These are phyloP conservation scores for Troilus luridus DNA, from an alignment of 2,888 invertebrate species.

Conservation along the genomic window DNA sequence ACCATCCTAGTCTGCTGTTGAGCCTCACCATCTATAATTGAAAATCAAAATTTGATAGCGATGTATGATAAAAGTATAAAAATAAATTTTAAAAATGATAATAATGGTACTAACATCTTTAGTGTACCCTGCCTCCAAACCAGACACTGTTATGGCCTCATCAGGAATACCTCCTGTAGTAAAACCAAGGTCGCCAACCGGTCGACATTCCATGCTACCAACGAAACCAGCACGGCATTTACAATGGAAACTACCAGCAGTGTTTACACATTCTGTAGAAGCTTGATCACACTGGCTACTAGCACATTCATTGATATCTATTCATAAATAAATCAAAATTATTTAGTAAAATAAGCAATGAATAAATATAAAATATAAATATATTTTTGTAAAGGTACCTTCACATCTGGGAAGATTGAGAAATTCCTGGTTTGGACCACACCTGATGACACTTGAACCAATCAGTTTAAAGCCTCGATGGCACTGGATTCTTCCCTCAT, in stretches of 20 bases:
- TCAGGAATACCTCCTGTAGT: slow-evolving; percentile 92
- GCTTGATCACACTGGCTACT: slow-evolving; percentile 91
- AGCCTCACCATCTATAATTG: slow-evolving; percentile 81
- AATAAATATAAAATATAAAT: background rate
- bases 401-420: slow-evolving; percentile 89
- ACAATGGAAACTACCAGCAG: slow-evolving; percentile 90
- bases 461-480: slow-evolving; percentile 90
- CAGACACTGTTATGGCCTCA: slow-evolving; percentile 88
- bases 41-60: background rate
- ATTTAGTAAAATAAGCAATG: background rate
- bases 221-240: slow-evolving; percentile 88
- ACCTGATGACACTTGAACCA: slow-evolving; percentile 83
- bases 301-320: slow-evolving; percentile 90
- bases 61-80: background rate
- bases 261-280: slow-evolving; percentile 92
- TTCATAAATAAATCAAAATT: slow-evolving; percentile 61
- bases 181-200: slow-evolving; percentile 89
- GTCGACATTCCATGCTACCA: slow-evolving; percentile 89
- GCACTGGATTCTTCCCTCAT: slow-evolving; percentile 93
- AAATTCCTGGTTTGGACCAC: slow-evolving; percentile 87
- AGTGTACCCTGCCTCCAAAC: slow-evolving; percentile 84
- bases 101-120: slow-evolving; percentile 75
- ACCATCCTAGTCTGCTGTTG: slow-evolving; percentile 90
- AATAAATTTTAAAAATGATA: background rate
- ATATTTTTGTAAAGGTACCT: slow-evolving; percentile 69